phyloP scores from a whole-genome alignment of 2,797 vertebrate genomes.

The Cichlasoma orientale region DNA sequence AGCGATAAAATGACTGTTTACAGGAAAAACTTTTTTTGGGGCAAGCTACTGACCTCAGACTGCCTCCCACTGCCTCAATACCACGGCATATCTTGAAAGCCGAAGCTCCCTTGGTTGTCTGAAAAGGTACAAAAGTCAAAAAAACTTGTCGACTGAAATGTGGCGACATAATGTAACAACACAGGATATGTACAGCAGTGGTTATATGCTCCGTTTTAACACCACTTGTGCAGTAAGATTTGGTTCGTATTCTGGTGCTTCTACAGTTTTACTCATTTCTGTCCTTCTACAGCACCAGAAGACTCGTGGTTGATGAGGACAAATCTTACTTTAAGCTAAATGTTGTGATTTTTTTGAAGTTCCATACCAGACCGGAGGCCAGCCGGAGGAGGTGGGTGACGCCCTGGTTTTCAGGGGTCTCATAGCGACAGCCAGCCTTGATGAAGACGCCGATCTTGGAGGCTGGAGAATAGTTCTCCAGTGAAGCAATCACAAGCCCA shows the following conservation, averaged over 20 bases:
- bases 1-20: background rate
- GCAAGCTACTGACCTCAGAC: constrained; percentile 84
- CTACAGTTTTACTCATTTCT: background rate
- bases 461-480: constrained; percentile 91
- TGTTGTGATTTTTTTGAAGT: background rate
- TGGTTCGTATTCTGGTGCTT: background rate
- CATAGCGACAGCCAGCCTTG: constrained; percentile 90
- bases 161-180: background rate
- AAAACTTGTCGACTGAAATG: background rate
- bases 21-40: background rate
- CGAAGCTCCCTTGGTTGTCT: constrained; percentile 98
- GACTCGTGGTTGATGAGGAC: background rate
- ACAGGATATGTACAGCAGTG: background rate
- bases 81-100: constrained; percentile 94
- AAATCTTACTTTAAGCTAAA: background rate
- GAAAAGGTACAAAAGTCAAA: constrained; percentile 11
- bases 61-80: constrained; percentile 93
- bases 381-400: constrained; percentile 90
- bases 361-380: constrained; percentile 87
- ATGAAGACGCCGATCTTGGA: constrained; percentile 93
- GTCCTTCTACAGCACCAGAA: background rate
- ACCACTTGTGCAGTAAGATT: background rate
- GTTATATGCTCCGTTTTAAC: background rate
- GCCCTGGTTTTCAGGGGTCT: constrained; percentile 86
- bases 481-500: constrained; percentile 90